phyloP scores from a whole-genome alignment of 1,140 invertebrate species.

The Trichonephila inaurata region DNA sequence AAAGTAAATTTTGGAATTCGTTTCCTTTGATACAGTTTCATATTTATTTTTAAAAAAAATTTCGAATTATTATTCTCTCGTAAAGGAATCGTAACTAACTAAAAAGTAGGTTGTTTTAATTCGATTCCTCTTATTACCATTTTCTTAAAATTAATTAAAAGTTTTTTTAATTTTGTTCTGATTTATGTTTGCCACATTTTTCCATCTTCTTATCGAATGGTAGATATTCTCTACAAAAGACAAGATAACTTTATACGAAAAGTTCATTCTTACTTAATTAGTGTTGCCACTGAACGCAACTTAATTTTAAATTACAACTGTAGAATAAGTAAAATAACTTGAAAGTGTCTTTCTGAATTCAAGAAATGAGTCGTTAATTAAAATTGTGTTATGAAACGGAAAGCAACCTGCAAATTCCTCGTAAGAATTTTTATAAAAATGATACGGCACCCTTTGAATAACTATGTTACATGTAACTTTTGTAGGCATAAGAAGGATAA shows the following conservation, averaged over 20 bases:
- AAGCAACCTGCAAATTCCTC: no score
- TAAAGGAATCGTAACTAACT: not conserved
- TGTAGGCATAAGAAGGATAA: no score
- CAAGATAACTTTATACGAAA: not conserved
- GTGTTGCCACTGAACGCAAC: not conserved
- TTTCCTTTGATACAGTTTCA: no score
- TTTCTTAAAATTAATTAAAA: not conserved
- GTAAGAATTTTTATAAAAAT: no score
- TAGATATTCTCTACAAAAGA: not conserved
- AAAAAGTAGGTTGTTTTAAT: not conserved
- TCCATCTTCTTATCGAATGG: not conserved
- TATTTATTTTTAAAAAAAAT: not conserved
- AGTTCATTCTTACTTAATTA: not conserved
- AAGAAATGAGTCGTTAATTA: not conserved
- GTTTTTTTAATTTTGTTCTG: not conserved
- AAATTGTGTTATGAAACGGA: not conserved
- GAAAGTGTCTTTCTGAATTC: not conserved
- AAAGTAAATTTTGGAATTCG: no score
- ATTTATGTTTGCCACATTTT: not conserved
- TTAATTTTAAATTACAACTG: not conserved
- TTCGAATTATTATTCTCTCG: not conserved
- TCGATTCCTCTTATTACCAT: not conserved
- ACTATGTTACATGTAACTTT: no score
- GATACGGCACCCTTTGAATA: no score
- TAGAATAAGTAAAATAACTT: not conserved